Evolutionary conservation across 2,113 vertebrate species (phyloP), one percentile per base, ranked within the genome.

Genomic region (Cebidichthys violaceus): DNA sequence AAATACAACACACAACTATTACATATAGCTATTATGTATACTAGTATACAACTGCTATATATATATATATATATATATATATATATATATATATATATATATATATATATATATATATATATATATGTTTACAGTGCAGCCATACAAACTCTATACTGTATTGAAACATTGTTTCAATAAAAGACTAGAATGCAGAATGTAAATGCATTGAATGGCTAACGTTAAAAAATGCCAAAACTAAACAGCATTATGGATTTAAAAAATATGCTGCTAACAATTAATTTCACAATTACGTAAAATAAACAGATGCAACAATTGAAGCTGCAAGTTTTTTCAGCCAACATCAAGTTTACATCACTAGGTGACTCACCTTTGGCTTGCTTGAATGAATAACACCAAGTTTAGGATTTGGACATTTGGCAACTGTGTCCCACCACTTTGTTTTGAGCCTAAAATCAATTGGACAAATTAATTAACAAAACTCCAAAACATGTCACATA

Each of bases 351-450:
- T 20, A 45, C 22, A 66, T 67, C 6, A 50, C 39, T 20, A 15
- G 22, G 27, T 33, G 31, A 39, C 90, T 88, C 67, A 94, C 93
- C 93, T 76, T 15, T 55, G 77, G 15, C 13, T 79, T 14, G 1
- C 18, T 64, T 37, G 82, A 33, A 70, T 9, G 47, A 10, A 91
- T 33, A 11, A 20, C 0, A 18, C 70, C 31, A 61, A 88, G 18
- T 29, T 82, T 68, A 47, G 90, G 85, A 74, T 88, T 90, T 59
- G 78, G 59, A 77, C 37, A 74, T 60, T 80, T 83, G 20, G 45
- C 37, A 47, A 92, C 73, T 50, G 27, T 74, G 73, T 93, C 89
- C 93, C 84, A 90, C 89, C 86, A 94, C 3, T 70, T 79, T 14
- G 0, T 65, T 88, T 91, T 89, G 1, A 87, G 15, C 75, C 94